Evolutionary conservation across 2,113 vertebrate genomes (phyloP).

Genomic region (Actenoides lindsayi): DNA sequence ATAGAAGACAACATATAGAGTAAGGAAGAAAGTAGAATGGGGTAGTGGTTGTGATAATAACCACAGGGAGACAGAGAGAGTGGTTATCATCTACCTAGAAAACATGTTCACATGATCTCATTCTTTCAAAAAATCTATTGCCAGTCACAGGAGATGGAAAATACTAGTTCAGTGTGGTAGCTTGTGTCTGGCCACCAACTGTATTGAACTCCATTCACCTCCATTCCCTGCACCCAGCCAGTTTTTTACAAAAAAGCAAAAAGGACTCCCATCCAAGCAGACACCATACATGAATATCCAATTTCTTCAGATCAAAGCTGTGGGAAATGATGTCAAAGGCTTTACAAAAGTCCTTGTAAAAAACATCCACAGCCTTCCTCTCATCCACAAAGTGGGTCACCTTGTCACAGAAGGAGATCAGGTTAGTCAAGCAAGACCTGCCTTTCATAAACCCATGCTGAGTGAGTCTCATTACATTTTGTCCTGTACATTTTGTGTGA

Average conservation of each 20-base stretch:
- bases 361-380: no score
- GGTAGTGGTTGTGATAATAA: neutral
- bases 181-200: neutral
- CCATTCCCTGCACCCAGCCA: no score
- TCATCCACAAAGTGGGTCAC: no score
- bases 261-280: neutral
- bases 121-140: neutral
- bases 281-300: neutral
- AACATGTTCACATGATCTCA: neutral
- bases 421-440: no score
- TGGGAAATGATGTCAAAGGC: neutral
- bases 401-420: no score
- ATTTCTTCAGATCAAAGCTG: neutral
- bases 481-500: no score
- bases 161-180: neutral
- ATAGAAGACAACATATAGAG: neutral
- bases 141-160: neutral
- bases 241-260: no score
- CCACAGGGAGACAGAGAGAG: neutral
- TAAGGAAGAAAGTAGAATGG: neutral
- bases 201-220: no score
- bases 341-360: neutral
- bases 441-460: no score
- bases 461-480: no score
- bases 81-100: neutral